Evolutionary conservation across 2,888 invertebrate genomes (phyloP), one percentile per base, ranked within the genome.

Genomic region (Spodoptera littoralis): DNA sequence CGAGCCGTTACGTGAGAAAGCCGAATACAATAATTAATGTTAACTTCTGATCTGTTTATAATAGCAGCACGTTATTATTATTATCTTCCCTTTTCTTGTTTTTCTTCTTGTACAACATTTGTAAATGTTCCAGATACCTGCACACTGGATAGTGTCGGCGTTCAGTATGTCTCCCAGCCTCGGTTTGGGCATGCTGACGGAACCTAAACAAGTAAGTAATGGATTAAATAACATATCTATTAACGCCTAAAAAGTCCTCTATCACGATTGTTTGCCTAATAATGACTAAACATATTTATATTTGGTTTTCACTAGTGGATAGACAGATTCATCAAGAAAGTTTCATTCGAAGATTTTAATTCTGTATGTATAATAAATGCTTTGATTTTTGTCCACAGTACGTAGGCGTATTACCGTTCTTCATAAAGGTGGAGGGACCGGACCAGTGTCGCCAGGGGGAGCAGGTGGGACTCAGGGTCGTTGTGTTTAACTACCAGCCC

Each of bases 381-480:
- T 5, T 6, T 36, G 4, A 27, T 36, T 36, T n/a, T n/a, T 0
- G 13, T 45, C 5, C 4, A 0, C 92, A 97, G 96, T 99, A 98
- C 89, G 96, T 97, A 30, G 98, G 98, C 12, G 97, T 98, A 0
- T 95, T 98, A 45, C 98, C 99, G 13, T 98, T 99, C 96, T 99
- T 97, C 93, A 98, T 99, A 80, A 98, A 98, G 83, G 97, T 99
- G 53, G 99, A 99, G 88, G 98, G 98, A 95, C 99, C 99, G 0
- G 95, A 95, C 0, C 92, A 95, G 42, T 97, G 98, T 81, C 96
- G 97, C 44, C 97, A 98, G 88, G 99, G 99, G 4, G 99, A 99
- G 92, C 99, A 99, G 91, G 96, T 99, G 43, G 99, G 99, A 11
- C 96, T 99, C 41, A 96, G 99, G 36, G 98, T 99, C 0, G 97